Base-by-base conservation (phyloP, 2,113 vertebrate species). In the Podarcis raffonei region DNA sequence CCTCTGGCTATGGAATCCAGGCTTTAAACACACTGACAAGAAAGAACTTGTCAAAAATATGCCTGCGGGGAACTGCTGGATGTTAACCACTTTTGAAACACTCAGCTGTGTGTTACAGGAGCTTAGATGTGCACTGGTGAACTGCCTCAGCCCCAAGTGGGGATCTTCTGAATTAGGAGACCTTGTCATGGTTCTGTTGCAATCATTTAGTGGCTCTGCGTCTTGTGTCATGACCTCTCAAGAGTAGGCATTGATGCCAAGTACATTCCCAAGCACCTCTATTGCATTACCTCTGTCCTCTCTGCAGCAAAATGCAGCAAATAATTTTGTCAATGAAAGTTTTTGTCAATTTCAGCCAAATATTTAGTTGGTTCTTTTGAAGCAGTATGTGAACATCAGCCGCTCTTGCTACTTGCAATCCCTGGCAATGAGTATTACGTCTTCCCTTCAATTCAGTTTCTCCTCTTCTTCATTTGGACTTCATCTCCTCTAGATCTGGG, bases 51-150 rank as follows among this genome's bases (percentile, higher is more conserved):
- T 88, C 72, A 83, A 76, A 68, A 68, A 66, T 42, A 59, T 66
- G 62, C 62, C 85, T 69, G 85, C 42, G 32, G 75, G 59, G 62
- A 79, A 86, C 81, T 30, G 32, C 42, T 66, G n/a, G 15, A 84
- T 71, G 65, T 84, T 78, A 89, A 78, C 42, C 39, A 69, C 62
- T 69, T 89, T 89, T 53, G 39, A 78, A 84, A 84, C n/a, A 37
- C 74, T 89, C 23, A 57, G 8, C 15, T 5, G 8, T 69, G 39
- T 78, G 35, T 68, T 69, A 18, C 62, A 71, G 37, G 59, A 68
- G 39, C 75, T 77, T 77, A 84, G 48, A 77, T 57, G 25, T 57
- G 42, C 15, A 37, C 30, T 15, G 6, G 9, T 68, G n/a, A 30
- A 35, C 30, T 77, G 74, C 20, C 87, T 57, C 25, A 32, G 57